Conservation (phyloP, 2,113 vertebrate species). For the Chaenogobius annularis region DNA sequence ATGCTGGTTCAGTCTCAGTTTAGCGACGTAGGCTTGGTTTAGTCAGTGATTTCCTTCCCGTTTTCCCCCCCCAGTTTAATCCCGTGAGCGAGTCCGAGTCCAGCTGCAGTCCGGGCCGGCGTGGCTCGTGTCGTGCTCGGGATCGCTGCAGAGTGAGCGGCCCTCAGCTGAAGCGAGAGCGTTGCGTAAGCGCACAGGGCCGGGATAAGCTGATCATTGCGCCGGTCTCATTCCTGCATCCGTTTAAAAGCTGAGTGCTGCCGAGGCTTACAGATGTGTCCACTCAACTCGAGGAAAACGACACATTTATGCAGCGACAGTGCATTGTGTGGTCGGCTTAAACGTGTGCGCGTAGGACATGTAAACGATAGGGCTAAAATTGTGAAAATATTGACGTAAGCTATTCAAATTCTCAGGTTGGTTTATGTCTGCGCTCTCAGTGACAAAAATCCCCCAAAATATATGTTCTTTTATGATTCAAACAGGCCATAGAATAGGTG, state of each 20-base stretch:
- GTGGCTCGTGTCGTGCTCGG: background rate
- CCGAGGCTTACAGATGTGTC: constrained; percentile 33
- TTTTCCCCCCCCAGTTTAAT: too few relatives aligned
- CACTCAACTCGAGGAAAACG: constrained; percentile 9
- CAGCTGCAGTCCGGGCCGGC: constrained; percentile 40
- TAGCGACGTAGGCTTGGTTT: too few relatives aligned
- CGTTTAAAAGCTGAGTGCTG: constrained; percentile 36
- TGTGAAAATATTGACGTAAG: background rate
- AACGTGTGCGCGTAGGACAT: background rate
- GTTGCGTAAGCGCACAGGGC: constrained; percentile 63
- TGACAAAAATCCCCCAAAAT: too few relatives aligned
- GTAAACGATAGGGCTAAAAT: background rate
- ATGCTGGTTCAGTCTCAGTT: too few relatives aligned
- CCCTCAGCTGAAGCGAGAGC: constrained; percentile 57
- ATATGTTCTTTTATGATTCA: too few relatives aligned
- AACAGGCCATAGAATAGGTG: too few relatives aligned
- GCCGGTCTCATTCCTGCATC: constrained; percentile 53
- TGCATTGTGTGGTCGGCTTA: background rate
- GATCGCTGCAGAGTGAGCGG: too few relatives aligned
- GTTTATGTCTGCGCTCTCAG: too few relatives aligned
- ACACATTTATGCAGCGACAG: constrained; percentile 7
- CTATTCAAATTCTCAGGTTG: background rate
- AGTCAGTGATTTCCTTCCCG: too few relatives aligned
- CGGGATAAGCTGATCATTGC: constrained; percentile 68
- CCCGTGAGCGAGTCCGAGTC: constrained; percentile 33